phyloP scores from a whole-genome alignment of 1,140 invertebrate genomes.

The Papilio dardanus region DNA sequence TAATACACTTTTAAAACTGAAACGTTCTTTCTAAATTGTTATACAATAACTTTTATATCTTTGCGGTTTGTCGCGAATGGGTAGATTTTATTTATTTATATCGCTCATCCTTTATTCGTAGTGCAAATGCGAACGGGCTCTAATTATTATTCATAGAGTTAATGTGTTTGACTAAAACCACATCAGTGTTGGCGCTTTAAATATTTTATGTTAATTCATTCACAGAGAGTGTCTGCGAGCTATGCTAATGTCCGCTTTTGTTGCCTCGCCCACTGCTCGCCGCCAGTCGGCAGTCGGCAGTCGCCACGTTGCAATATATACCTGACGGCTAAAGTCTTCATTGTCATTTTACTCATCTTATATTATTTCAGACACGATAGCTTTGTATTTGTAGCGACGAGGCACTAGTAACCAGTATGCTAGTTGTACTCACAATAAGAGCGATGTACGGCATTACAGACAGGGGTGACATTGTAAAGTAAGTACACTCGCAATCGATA shows the following conservation, averaged over 20 bases:
- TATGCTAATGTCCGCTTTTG: constrained; percentile 5
- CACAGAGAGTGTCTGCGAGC: neutral
- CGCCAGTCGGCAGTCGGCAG: neutral
- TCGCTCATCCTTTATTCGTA: neutral
- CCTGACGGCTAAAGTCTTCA: neutral
- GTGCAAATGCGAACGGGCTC: neutral
- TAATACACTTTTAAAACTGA: too few relatives aligned
- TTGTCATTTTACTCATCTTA: neutral
- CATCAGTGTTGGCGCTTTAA: constrained; percentile 7
- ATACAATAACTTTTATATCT: neutral
- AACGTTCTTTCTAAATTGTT: too few relatives aligned
- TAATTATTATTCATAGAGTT: constrained; percentile 17
- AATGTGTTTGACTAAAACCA: constrained; percentile 27
- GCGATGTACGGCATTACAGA: too few relatives aligned
- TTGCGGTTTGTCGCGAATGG: neutral
- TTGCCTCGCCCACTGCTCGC: neutral
- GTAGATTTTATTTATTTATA: neutral
- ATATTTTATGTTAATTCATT: constrained; percentile 22
- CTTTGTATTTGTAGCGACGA: neutral
- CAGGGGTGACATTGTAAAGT: too few relatives aligned
- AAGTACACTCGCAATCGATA: neutral
- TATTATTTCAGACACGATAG: constrained; percentile 2
- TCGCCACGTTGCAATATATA: neutral
- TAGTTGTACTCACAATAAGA: neutral
- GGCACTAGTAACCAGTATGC: too few relatives aligned